Evolutionary conservation across 2,888 invertebrate species (phyloP).

Genomic region (Lycocerus yunnanus): DNA sequence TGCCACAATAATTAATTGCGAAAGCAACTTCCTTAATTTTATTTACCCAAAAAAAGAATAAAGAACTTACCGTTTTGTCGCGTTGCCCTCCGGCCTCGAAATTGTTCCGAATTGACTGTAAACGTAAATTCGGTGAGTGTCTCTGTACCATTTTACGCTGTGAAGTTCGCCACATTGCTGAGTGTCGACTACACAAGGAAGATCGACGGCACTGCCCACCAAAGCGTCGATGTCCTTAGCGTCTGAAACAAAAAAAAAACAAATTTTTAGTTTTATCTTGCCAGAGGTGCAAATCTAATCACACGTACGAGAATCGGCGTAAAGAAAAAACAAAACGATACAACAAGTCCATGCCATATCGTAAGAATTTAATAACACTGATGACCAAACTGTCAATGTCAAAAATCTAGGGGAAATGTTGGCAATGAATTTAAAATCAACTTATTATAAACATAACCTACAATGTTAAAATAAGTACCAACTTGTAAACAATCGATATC

Average conservation of each 20-base stretch:
- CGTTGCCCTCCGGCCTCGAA: slow-evolving; percentile 70
- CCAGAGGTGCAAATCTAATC: no score
- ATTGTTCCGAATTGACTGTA: slow-evolving; percentile 72
- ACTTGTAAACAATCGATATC: no score
- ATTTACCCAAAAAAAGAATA: background rate
- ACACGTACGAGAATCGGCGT: background rate
- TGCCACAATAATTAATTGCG: background rate
- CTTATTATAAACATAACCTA: no score
- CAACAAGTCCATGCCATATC: background rate
- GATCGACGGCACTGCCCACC: slow-evolving; percentile 70
- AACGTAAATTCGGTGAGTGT: slow-evolving; percentile 73
- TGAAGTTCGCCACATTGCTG: slow-evolving; percentile 78
- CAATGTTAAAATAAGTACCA: no score
- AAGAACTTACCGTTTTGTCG: slow-evolving; percentile 68
- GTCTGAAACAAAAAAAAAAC: slow-evolving; percentile 46
- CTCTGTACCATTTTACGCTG: slow-evolving; percentile 84
- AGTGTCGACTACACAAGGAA: slow-evolving; percentile 73
- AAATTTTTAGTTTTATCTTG: no score
- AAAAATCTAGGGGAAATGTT: no score
- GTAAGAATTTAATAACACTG: background rate
- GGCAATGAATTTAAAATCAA: no score
- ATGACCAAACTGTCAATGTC: background rate
- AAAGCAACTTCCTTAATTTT: background rate
- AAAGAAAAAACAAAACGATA: background rate
- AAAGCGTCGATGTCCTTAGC: slow-evolving; percentile 66